Base-by-base conservation (phyloP, 2,113 vertebrate genomes). In the Indicator maculatus region DNA sequence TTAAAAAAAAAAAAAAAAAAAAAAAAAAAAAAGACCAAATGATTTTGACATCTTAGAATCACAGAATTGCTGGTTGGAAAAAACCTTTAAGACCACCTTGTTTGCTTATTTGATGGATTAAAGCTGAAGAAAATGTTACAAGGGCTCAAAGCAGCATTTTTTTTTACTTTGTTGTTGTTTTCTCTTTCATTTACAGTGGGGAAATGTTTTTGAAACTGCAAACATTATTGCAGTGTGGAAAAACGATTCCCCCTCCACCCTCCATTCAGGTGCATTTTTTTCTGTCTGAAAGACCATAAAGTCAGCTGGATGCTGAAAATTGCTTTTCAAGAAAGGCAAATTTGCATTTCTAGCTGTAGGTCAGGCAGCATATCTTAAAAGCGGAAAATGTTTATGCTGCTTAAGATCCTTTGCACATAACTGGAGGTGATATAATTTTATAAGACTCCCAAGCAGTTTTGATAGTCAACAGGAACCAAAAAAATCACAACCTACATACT, bases 291-390 rank as follows among this genome's bases (percentile, higher is more conserved):
- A 84, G 60, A 44, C n/a, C 50, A 86, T 27, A 92, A 90, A 84
- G 45, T n/a, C 88, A 95, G 84, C 59, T 87, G 89, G 71, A 79
- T 39, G 41, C 67, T 64, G 81, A 60, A 93, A 91, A 92, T 73
- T 83, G 82, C 71, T 93, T 92, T 91, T 79, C 79, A 89, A 83
- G 91, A 83, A 74, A 63, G 73, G 71, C 61, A 77, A 91, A 91
- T 30, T 59, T 60, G 21, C 41, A 17, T 88, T 92, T 92, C 82
- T 82, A 89, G 66, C 60, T n/a, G 26, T 19, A 66, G n/a, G 45
- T 67, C n/a, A 85, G 28, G 59, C 12, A 60, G 20, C 1, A 2
- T 30, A 65, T 76, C 59, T 66, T 79, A 63, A 76, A 20, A 66
- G 36, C 4, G 87, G 41, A 76, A 85, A 79, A 71, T 0, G 5